Base-by-base conservation (phyloP, 1,140 invertebrate species). In the Ganaspis sp. region DNA sequence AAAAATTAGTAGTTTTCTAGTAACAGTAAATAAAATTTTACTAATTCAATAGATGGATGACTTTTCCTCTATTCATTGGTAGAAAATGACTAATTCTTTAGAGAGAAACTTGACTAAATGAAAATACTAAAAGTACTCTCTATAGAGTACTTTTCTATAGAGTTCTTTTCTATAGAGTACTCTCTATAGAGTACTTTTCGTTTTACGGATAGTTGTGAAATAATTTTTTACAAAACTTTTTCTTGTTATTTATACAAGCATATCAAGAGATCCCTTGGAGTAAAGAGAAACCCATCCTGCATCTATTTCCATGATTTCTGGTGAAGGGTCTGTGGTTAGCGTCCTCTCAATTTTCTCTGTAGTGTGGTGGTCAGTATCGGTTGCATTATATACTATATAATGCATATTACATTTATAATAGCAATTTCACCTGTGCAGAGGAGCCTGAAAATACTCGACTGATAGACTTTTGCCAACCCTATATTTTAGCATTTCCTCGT, bases 291-390 rank as follows among this genome's bases (percentile, higher is more conserved):
- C 9, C 29, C 29, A 34, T 34, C 29, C 26, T 26, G 29, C 26
- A 64, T 64, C 45, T 49, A 49, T 29, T 64, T 64, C 21, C 58
- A 29, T 29, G 58, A 64, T 29, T 64, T 64, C 58, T 64, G 11
- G 58, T 64, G 58, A 64, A 64, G 58, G 58, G 58, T 21, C 58
- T 64, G 58, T 64, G 58, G 58, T 64, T 64, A 26, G 58, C 58
- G 15, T 64, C 58, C 21, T 64, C 23, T 64, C 58, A 64, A 64
- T 64, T 29, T 64, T 29, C 58, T 64, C 58, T 8, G 12, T 29
- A 64, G 58, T 64, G 53, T 23, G 21, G 19, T 58, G 58, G 58
- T 64, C 58, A 64, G 58, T 64, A 64, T 64, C 58, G 58, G 21
- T 64, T 64, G 26, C 58, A 64, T 64, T 64, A 64, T 64, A 64